Evolutionary conservation across 1,140 invertebrate species (phyloP).

Genomic region (Phymastichus coffea): DNA sequence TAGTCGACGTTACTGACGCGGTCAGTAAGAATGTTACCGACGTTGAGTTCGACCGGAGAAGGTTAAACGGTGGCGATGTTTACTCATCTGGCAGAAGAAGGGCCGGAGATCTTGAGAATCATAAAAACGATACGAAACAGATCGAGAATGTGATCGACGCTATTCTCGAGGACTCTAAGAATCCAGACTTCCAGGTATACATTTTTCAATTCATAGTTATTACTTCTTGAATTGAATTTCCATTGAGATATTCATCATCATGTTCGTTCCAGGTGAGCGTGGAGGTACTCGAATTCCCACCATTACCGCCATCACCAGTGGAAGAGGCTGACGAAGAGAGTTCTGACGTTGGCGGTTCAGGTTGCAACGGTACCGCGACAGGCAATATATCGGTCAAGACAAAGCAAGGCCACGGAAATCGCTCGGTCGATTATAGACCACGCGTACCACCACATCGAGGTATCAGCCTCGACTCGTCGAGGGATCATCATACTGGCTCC

Average conservation of each 20-base stretch:
- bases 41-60: constrained; percentile 39
- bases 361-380: constrained; percentile 44
- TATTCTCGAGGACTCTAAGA: constrained; percentile 54
- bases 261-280: constrained; percentile 56
- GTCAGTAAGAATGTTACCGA: background rate
- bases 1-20: background rate
- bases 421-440: constrained; percentile 58
- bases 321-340: constrained; percentile 76
- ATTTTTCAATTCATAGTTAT: background rate
- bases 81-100: constrained; percentile 45
- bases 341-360: constrained; percentile 62
- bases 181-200: constrained; percentile 52
- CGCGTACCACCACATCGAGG: constrained; percentile 71
- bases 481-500: constrained; percentile 54
- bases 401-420: constrained; percentile 42
- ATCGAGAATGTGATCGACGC: constrained; percentile 56
- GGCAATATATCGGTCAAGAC: background rate
- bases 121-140: constrained; percentile 54
- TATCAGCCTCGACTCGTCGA: constrained; percentile 57
- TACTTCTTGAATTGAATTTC: background rate
- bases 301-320: constrained; percentile 74
- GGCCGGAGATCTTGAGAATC: constrained; percentile 44
- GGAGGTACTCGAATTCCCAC: constrained; percentile 70
- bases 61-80: constrained; percentile 42
- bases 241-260: background rate